Evolutionary conservation across 2,888 invertebrate genomes (phyloP).

Genomic region (Stenchaetothrips biformis): DNA sequence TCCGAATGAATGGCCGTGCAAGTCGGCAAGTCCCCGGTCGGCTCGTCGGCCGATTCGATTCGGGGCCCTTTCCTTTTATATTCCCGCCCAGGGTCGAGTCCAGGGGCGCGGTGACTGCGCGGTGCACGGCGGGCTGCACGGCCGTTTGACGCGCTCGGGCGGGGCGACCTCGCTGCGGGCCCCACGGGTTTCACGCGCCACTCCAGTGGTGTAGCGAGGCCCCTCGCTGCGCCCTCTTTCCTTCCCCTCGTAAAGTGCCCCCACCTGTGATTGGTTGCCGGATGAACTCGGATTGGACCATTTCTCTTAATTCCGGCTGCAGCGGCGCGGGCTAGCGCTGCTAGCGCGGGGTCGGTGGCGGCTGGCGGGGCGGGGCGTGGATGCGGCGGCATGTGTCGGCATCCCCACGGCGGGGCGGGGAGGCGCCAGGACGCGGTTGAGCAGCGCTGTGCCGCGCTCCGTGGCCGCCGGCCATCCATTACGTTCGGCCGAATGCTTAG

Average conservation of each 20-base stretch:
- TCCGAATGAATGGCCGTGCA: background rate
- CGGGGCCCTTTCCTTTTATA: background rate
- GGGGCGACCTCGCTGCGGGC: too few relatives aligned
- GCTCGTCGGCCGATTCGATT: too few relatives aligned
- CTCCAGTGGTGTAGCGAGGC: background rate
- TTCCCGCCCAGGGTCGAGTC: background rate
- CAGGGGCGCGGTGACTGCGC: too few relatives aligned
- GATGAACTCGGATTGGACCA: background rate
- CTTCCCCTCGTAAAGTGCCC: background rate
- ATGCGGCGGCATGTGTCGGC: background rate
- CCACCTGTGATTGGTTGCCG: background rate
- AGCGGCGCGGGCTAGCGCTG: background rate
- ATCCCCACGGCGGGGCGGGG: background rate
- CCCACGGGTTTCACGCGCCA: background rate
- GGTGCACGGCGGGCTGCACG: too few relatives aligned
- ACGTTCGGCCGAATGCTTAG: background rate
- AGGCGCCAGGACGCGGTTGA: background rate
- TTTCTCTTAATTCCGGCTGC: background rate
- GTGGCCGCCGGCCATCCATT: background rate
- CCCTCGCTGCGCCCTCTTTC: background rate
- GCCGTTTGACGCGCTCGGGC: too few relatives aligned
- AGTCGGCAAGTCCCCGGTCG: too few relatives aligned
- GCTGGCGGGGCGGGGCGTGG: too few relatives aligned
- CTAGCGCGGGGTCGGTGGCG: too few relatives aligned
- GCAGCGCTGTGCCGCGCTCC: background rate